A percentile compares a stretch with the other conserved stretches of the same genome.
Conservation (phyloP, 2,888 invertebrate species). For the Sesia bembeciformis region DNA sequence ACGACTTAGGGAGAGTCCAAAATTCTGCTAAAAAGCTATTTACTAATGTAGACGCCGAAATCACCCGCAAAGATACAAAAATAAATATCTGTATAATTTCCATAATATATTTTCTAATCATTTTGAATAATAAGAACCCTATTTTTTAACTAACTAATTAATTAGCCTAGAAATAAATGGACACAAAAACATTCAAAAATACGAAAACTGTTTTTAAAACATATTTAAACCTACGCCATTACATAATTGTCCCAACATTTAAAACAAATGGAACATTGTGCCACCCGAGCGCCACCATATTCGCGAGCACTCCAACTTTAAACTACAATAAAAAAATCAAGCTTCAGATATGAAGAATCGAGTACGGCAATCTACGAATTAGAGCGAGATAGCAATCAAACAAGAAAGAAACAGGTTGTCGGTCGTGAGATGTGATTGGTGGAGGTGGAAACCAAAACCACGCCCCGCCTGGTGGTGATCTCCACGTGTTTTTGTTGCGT, state of each 20-base stretch:
- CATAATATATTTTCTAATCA: too few relatives aligned
- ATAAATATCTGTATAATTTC: too few relatives aligned
- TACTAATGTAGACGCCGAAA: too few relatives aligned
- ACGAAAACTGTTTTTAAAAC: too few relatives aligned
- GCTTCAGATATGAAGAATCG: slow-evolving; percentile 55
- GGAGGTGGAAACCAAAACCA: slow-evolving; percentile 9
- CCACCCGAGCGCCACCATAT: slow-evolving; percentile 26
- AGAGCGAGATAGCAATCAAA: slow-evolving; percentile 23
- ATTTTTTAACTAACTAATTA: too few relatives aligned
- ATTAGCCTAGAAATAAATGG: too few relatives aligned
- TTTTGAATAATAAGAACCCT: too few relatives aligned
- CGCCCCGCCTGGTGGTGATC: slow-evolving; percentile 32
- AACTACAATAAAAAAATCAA: slow-evolving; percentile 55
- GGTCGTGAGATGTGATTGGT: slow-evolving; percentile 23
- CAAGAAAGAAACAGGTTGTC: slow-evolving; percentile 19
- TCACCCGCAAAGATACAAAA: too few relatives aligned
- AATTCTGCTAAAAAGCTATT: too few relatives aligned
- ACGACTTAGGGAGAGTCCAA: too few relatives aligned
- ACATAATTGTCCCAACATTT: slow-evolving; percentile 27
- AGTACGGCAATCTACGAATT: slow-evolving; percentile 47
- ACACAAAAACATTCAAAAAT: too few relatives aligned
- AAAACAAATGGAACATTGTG: slow-evolving; percentile 17
- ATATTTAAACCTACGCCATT: slow-evolving; percentile 2
- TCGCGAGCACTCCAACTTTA: slow-evolving; percentile 35
- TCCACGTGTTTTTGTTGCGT: slow-evolving; percentile 54